phyloP scores from a whole-genome alignment of 2,797 vertebrate species.

The Etheostoma nigrum region DNA sequence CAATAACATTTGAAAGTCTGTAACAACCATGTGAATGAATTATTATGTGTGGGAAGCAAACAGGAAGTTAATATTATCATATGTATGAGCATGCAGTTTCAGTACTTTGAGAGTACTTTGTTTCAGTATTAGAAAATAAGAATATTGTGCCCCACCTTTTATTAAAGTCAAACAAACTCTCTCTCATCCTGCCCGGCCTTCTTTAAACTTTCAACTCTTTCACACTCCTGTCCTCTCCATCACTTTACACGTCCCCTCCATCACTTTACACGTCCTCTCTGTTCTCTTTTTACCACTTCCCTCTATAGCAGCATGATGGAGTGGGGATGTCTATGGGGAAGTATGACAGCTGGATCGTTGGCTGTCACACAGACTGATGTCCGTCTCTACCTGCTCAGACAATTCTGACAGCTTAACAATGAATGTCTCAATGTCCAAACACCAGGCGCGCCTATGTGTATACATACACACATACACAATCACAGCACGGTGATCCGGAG shows the following conservation, averaged over 20 bases:
- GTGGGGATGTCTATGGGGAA: slow-evolving; percentile 62
- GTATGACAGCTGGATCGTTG: slow-evolving; percentile 77
- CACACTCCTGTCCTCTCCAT: slow-evolving; percentile 24
- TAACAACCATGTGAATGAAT: neutral
- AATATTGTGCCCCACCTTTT: neutral
- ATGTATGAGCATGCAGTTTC: neutral
- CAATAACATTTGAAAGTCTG: neutral
- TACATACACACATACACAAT: slow-evolving; percentile 36
- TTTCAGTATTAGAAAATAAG: neutral
- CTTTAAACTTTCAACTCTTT: slow-evolving; percentile 23
- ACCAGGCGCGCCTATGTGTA: neutral
- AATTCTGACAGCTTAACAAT: slow-evolving; percentile 77
- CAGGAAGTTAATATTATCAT: neutral
- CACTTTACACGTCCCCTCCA: slow-evolving; percentile 20
- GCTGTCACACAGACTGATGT: slow-evolving; percentile 80
- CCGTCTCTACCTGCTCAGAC: slow-evolving; percentile 68
- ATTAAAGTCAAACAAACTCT: slow-evolving; percentile 32
- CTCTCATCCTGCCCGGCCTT: slow-evolving; percentile 13
- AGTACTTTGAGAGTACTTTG: neutral
- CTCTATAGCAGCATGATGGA: slow-evolving; percentile 72
- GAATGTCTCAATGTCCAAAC: slow-evolving; percentile 69
- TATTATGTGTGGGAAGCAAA: neutral
- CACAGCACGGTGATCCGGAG: slow-evolving; percentile 41
- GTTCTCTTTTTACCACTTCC: slow-evolving; percentile 26
- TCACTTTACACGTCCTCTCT: slow-evolving; percentile 16